Percentiles rank a stretch among this genome's conserved stretches.
Evolutionary conservation across 2,113 vertebrate genomes (phyloP).

Genomic region (Camarhynchus parvulus): DNA sequence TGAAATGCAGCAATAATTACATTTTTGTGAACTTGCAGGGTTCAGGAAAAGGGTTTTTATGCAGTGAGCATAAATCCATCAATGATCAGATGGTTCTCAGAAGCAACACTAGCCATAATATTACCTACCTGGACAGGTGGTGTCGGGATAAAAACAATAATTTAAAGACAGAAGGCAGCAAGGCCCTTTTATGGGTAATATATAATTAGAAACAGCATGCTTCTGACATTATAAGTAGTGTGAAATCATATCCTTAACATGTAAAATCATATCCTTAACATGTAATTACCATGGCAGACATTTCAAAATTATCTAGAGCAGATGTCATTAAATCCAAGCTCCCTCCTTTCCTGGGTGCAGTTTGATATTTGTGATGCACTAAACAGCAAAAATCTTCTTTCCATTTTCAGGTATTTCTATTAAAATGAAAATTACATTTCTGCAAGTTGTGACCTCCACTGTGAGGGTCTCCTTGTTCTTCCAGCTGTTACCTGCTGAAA

Average conservation of each 20-base stretch:
- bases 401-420: background rate
- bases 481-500: background rate
- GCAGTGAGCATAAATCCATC: background rate
- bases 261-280: background rate
- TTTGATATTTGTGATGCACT: background rate
- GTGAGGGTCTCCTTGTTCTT: background rate
- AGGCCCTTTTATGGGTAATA: background rate
- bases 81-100: background rate
- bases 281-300: background rate
- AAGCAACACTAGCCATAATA: background rate
- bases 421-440: background rate
- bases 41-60: background rate
- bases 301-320: background rate
- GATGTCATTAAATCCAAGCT: background rate
- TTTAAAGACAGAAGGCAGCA: background rate
- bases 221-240: background rate
- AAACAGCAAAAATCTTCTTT: background rate
- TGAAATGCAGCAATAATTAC: background rate
- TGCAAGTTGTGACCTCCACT: background rate
- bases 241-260: slow-evolving; percentile 2
- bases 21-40: background rate
- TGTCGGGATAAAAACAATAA: background rate
- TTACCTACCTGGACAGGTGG: background rate
- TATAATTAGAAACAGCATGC: slow-evolving; percentile 5
- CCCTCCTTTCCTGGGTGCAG: background rate